phyloP scores from a whole-genome alignment of 2,888 invertebrate genomes.

The Magallana nippona region DNA sequence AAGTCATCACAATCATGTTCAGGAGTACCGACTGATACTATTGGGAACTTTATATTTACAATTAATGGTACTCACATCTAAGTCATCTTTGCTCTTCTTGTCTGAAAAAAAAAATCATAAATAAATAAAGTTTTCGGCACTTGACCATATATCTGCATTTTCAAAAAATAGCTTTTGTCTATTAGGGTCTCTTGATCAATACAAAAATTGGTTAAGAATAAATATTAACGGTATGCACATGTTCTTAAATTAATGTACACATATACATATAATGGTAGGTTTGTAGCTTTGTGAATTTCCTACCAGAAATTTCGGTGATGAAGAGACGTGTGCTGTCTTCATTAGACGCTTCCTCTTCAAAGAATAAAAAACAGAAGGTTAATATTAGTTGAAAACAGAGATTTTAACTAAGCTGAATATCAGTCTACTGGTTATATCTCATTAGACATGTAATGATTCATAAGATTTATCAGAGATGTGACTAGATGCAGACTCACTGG shows the following conservation, averaged over 20 bases:
- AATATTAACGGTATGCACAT: background rate
- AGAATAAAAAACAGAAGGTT: background rate
- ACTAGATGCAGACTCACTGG: conserved; percentile 46
- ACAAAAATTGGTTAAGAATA: no score
- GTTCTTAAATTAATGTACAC: background rate
- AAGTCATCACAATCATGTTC: conserved; percentile 26
- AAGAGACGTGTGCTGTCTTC: conserved; percentile 60
- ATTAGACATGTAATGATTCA: no score
- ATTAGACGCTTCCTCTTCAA: conserved; percentile 54
- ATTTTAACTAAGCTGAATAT: no score
- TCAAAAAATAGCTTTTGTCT: no score
- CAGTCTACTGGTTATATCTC: no score
- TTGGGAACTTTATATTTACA: no score
- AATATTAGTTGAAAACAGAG: no score
- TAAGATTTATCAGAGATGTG: background rate
- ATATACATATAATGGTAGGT: background rate
- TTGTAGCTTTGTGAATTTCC: background rate
- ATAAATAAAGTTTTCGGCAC: background rate
- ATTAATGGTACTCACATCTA: conserved; percentile 26
- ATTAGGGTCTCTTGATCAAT: no score
- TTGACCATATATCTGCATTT: no score
- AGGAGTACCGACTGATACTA: no score
- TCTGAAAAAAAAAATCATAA: background rate
- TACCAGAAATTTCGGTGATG: conserved; percentile 66
- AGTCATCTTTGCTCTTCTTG: conserved; percentile 25